Percentiles rank a stretch among this genome's conserved stretches.
Conservation (phyloP, 2,113 vertebrate species). For the Jaculus jaculus region DNA sequence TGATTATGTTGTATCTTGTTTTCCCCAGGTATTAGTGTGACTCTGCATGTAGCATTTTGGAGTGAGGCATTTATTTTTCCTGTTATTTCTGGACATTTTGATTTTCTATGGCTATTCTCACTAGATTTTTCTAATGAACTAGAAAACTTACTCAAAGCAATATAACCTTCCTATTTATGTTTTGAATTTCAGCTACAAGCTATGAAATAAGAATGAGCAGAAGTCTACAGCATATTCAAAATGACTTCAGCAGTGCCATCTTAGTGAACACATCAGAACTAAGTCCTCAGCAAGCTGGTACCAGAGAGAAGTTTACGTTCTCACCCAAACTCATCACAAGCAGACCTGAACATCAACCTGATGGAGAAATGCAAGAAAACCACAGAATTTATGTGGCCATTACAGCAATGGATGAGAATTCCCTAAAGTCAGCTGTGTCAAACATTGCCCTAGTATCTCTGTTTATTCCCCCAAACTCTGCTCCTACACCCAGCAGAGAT, state of each 20-base stretch:
- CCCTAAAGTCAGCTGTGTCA: conserved; percentile 76
- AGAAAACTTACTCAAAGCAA: background rate
- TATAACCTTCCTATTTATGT: background rate
- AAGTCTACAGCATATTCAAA: conserved; percentile 71
- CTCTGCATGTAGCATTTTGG: background rate
- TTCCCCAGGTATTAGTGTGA: conserved; percentile 24
- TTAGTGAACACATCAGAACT: conserved; percentile 74
- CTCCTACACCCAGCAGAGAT: conserved; percentile 26
- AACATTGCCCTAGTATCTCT: conserved; percentile 79
- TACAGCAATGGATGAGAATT: conserved; percentile 66
- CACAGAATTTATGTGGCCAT: conserved; percentile 80
- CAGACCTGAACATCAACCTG: conserved; percentile 14
- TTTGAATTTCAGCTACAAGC: conserved; percentile 78
- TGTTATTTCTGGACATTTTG: background rate
- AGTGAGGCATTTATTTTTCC: conserved; percentile 6
- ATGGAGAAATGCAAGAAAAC: conserved; percentile 53
- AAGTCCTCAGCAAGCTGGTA: conserved; percentile 75
- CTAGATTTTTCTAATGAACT: conserved; percentile 34
- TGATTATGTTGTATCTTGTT: conserved; percentile 32
- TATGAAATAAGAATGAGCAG: conserved; percentile 83
- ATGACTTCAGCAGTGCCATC: conserved; percentile 74
- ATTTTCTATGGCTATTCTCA: background rate
- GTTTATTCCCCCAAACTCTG: conserved; percentile 24
- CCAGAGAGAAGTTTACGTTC: conserved; percentile 79
- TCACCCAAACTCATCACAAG: conserved; percentile 55